A percentile compares a stretch with the other conserved stretches of the same genome.
phyloP scores from a whole-genome alignment of 2,113 vertebrate species.

The Pseudopodoces humilis region DNA sequence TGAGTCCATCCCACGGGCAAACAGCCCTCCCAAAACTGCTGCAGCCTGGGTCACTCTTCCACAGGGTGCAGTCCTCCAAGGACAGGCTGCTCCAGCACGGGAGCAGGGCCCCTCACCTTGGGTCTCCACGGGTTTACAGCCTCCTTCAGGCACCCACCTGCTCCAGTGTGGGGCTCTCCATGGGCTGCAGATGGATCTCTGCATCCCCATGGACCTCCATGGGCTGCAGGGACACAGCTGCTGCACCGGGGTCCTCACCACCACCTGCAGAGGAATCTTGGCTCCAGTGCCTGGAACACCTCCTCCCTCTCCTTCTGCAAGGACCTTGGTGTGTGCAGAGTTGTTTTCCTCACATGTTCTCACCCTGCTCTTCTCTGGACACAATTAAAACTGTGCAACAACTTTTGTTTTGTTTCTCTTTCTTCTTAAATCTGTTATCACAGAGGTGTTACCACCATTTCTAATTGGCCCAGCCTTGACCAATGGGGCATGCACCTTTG shows the following conservation, averaged over 20 bases:
- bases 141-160: background rate
- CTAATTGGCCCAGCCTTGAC: background rate
- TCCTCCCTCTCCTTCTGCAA: background rate
- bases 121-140: accelerated
- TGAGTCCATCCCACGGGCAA: background rate
- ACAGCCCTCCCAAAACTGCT: background rate
- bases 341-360: background rate
- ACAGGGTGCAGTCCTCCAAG: background rate
- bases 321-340: background rate
- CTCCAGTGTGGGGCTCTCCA: too few species aligned
- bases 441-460: background rate
- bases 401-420: background rate
- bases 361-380: too few species aligned
- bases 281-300: accelerated
- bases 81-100: background rate
- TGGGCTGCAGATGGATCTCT: background rate
- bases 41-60: accelerated
- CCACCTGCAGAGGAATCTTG: accelerated
- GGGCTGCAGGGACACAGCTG: background rate
- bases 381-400: background rate
- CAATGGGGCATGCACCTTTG: accelerated
- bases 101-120: accelerated
- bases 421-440: background rate
- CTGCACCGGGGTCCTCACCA: background rate
- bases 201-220: background rate